Conservation (phyloP, 2,888 invertebrate species). For the Spicauda simplicius region DNA sequence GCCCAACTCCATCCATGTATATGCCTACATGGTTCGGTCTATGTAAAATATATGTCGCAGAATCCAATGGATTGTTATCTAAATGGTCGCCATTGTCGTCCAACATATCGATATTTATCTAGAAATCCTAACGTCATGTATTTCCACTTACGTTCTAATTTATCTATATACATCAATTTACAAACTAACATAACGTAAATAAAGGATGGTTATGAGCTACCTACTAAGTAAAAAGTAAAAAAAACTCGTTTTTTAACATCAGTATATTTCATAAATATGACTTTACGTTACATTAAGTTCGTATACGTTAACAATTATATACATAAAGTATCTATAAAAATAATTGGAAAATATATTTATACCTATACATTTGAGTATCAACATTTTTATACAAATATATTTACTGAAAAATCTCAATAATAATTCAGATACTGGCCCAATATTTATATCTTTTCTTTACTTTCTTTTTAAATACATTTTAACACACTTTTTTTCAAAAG, state of each 20-base stretch:
- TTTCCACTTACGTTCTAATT: no score
- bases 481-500: neutral
- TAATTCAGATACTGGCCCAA: neutral
- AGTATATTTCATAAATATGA: neutral
- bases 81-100: no score
- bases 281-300: no score
- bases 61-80: no score
- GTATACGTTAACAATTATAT: constrained; percentile 10
- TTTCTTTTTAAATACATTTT: neutral
- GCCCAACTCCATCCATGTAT: no score
- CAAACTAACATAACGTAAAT: no score
- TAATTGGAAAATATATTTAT: neutral
- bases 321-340: constrained; percentile 15
- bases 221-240: neutral
- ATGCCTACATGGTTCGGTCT: no score
- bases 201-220: no score
- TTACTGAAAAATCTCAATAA: neutral
- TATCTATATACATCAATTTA: no score
- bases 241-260: neutral
- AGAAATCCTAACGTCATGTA: no score
- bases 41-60: no score
- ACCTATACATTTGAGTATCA: constrained; percentile 1
- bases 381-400: neutral
- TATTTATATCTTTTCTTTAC: neutral
- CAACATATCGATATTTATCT: no score